These are phyloP conservation scores for Xiphophorus couchianus DNA, from an alignment of 2,113 vertebrate genomes.

Conservation along the genomic window DNA sequence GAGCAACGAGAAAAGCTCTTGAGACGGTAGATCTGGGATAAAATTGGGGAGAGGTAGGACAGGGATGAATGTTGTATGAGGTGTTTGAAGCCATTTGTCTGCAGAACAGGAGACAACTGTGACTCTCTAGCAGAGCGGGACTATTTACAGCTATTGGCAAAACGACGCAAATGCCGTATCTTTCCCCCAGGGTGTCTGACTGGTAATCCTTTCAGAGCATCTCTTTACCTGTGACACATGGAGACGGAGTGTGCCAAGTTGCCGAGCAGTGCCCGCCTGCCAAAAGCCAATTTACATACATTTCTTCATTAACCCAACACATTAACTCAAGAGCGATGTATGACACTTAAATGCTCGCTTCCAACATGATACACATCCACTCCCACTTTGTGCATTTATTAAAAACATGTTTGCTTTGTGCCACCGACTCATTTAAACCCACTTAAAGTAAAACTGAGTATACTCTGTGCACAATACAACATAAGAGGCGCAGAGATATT, in stretches of 20 bases:
- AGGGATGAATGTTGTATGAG: conserved; percentile 45
- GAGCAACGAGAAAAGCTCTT: not conserved
- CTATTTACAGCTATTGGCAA: conserved; percentile 71
- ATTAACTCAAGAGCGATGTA: conserved; percentile 14
- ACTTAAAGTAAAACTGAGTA: conserved; percentile 1
- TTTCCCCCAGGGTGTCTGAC: conserved; percentile 42
- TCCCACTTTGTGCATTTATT: not conserved
- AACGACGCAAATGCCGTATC: conserved; percentile 44
- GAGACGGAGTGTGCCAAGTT: conserved; percentile 43
- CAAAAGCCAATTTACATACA: conserved; percentile 57
- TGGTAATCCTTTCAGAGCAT: conserved; percentile 65
- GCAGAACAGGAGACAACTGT: conserved; percentile 63
- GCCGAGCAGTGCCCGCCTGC: conserved; percentile 14
- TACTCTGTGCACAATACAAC: not conserved
- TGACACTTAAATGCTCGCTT: conserved; percentile 41
- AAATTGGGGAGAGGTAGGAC: conserved; percentile 9
- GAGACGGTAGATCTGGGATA: conserved; percentile 10
- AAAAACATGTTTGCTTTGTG: conserved; percentile 8
- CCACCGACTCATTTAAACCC: conserved; percentile 1
- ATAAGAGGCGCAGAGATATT: conserved; percentile 11
- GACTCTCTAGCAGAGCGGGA: conserved; percentile 62
- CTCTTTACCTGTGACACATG: conserved; percentile 66
- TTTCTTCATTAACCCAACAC: conserved; percentile 40
- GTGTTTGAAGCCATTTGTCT: conserved; percentile 63
- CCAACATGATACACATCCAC: not conserved